These are phyloP conservation scores for Euwallacea similis DNA, from an alignment of 1,140 invertebrate species.

Conservation along the genomic window DNA sequence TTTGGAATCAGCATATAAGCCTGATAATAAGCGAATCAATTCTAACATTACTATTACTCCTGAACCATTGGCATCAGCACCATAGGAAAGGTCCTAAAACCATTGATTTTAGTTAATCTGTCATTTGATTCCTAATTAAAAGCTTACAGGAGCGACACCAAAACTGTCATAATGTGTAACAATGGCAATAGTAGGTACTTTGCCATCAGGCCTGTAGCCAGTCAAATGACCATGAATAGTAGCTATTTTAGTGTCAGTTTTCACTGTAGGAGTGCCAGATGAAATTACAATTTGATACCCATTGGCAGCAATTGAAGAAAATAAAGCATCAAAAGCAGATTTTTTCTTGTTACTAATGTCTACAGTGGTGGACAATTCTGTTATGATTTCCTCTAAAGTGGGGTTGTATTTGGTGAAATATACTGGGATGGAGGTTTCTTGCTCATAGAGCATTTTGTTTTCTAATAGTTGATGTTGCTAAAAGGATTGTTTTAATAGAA, in stretches of 20 bases:
- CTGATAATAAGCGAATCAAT: slow-evolving; percentile 86
- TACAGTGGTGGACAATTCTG: slow-evolving; percentile 64
- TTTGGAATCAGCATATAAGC: slow-evolving; percentile 79
- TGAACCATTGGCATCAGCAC: slow-evolving; percentile 92
- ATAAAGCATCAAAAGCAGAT: slow-evolving; percentile 76
- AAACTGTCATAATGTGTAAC: slow-evolving; percentile 93
- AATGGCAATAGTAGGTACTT: slow-evolving; percentile 82
- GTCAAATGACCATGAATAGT: slow-evolving; percentile 85
- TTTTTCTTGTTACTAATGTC: slow-evolving; percentile 57
- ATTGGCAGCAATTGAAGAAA: slow-evolving; percentile 87
- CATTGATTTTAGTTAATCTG: not conserved
- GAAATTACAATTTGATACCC: slow-evolving; percentile 85
- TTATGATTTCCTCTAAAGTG: slow-evolving; percentile 74
- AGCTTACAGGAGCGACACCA: slow-evolving; percentile 83
- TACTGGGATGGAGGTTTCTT: slow-evolving; percentile 83
- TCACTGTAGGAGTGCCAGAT: slow-evolving; percentile 68
- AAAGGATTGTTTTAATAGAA: not conserved
- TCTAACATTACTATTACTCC: slow-evolving; percentile 89
- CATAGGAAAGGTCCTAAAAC: slow-evolving; percentile 75
- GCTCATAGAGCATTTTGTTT: slow-evolving; percentile 71
- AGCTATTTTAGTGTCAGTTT: slow-evolving; percentile 78
- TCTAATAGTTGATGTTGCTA: slow-evolving; percentile 81
- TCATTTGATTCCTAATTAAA: slow-evolving; percentile 16
- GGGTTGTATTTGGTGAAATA: slow-evolving; percentile 82
- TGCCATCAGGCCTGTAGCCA: slow-evolving; percentile 76